Conservation (phyloP, 1,140 invertebrate species). For the Anadara kagoshimensis region DNA sequence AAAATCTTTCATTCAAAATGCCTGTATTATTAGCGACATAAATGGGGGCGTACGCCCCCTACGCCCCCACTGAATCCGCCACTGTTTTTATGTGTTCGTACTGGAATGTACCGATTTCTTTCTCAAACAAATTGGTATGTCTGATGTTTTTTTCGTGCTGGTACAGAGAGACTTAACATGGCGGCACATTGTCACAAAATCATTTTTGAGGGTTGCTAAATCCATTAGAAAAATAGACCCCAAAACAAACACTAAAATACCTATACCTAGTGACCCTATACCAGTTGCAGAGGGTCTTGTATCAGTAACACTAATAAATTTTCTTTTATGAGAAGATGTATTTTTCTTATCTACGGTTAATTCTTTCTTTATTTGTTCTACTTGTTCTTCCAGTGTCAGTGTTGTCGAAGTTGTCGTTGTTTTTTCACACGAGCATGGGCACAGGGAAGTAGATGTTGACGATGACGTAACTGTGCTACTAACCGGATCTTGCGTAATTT, state of each 20-base stretch:
- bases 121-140: no score
- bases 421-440: slow-evolving; percentile 1
- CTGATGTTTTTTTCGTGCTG: no score
- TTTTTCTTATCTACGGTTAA: slow-evolving; percentile 28
- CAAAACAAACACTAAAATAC: slow-evolving; percentile 12
- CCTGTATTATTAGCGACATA: no score
- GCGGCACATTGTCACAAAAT: no score
- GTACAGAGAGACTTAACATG: no score
- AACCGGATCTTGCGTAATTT: no score
- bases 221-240: slow-evolving; percentile 31
- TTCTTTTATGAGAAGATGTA: slow-evolving; percentile 29
- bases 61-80: no score
- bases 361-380: slow-evolving; percentile 26
- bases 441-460: neutral
- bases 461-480: no score
- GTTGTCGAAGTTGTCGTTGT: neutral
- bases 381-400: slow-evolving; percentile 21
- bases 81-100: no score
- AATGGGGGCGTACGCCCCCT: no score
- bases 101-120: no score
- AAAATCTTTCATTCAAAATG: no score
- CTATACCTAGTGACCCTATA: slow-evolving; percentile 28
- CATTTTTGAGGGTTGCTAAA: neutral
- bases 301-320: slow-evolving; percentile 29
- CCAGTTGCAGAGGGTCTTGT: slow-evolving; percentile 23